These are phyloP conservation scores for Planiliza haematocheilus DNA, from an alignment of 2,113 vertebrate species.

Conservation along the genomic window DNA sequence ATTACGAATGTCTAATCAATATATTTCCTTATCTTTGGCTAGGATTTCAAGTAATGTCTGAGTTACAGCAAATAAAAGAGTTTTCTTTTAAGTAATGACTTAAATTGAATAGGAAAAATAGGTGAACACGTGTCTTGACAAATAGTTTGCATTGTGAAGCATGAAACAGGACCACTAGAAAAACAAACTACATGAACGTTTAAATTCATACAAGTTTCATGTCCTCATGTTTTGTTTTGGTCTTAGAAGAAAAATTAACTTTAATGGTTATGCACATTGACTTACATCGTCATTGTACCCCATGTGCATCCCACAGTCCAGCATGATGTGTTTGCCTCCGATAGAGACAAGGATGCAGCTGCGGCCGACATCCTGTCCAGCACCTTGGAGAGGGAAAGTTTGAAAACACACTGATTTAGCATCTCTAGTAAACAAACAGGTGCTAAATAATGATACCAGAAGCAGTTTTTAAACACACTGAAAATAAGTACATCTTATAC, in stretches of 20 bases:
- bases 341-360: conserved; percentile 98
- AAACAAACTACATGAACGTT: no score
- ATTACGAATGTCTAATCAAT: background rate
- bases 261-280: background rate
- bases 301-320: conserved; percentile 99
- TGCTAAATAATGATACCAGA: background rate
- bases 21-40: background rate
- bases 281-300: conserved; percentile 96
- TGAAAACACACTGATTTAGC: background rate
- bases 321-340: conserved; percentile 96
- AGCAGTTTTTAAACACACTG: no score
- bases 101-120: no score
- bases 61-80: no score
- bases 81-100: no score
- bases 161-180: no score
- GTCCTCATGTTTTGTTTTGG: no score
- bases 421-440: background rate
- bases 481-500: no score
- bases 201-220: no score
- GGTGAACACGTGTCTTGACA: no score
- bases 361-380: conserved; percentile 97
- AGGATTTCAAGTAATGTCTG: background rate
- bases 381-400: conserved; percentile 78
- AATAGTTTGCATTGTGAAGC: no score
- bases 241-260: no score